These are phyloP conservation scores for Sphinx pinastri DNA, from an alignment of 2,888 invertebrate genomes.

Conservation along the genomic window DNA sequence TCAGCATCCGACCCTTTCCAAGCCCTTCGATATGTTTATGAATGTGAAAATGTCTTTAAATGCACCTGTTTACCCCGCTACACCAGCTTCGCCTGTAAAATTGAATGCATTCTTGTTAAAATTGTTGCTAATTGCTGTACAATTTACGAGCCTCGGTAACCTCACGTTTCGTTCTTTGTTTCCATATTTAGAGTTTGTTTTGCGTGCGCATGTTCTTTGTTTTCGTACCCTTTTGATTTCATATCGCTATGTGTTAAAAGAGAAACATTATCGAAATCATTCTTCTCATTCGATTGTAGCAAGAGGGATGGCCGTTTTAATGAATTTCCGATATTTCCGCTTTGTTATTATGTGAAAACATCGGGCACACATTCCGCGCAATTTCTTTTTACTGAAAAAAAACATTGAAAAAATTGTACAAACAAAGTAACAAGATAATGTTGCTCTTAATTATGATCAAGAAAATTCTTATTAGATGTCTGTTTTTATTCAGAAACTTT, in stretches of 20 bases:
- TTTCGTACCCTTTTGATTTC: background rate
- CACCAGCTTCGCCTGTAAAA: constrained; percentile 48
- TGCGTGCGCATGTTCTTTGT: background rate
- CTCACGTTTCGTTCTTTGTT: constrained; percentile 5
- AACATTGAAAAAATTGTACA: constrained; percentile 14
- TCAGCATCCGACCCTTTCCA: constrained; percentile 62
- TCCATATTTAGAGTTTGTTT: constrained; percentile 4
- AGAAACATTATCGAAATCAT: constrained; percentile 5
- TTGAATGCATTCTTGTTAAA: constrained; percentile 47
- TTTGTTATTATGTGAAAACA: constrained; percentile 35
- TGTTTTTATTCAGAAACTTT: constrained; percentile 16
- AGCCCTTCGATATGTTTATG: constrained; percentile 59
- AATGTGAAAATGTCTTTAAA: constrained; percentile 70
- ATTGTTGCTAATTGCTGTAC: constrained; percentile 48
- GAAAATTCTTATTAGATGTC: constrained; percentile 1
- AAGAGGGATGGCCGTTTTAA: constrained; percentile 29
- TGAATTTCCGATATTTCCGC: constrained; percentile 38
- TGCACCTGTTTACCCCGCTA: constrained; percentile 56
- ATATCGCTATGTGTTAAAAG: background rate
- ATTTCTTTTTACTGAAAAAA: constrained; percentile 36
- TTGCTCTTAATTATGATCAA: constrained; percentile 14
- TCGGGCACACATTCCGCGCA: constrained; percentile 36
- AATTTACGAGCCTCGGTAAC: constrained; percentile 41
- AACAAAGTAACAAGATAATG: constrained; percentile 18
- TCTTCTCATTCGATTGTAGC: background rate